phyloP scores from a whole-genome alignment of 2,797 vertebrate genomes.

The Lepilemur septentrionalis region DNA sequence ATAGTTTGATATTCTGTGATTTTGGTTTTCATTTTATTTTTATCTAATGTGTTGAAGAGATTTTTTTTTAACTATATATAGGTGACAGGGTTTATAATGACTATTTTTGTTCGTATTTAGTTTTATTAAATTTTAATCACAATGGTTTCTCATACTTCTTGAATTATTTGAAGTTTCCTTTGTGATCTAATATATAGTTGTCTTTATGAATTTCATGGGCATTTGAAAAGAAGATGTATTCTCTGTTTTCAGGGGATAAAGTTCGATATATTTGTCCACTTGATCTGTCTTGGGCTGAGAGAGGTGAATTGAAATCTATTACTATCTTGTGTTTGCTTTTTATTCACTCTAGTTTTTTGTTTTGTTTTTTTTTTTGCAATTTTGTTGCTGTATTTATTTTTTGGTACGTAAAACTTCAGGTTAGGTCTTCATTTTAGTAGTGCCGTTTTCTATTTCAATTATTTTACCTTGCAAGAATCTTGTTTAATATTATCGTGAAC shows the following conservation, averaged over 20 bases:
- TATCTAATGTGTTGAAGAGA: neutral
- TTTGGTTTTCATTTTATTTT: neutral
- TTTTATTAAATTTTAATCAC: neutral
- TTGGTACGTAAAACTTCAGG: neutral
- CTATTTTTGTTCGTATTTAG: neutral
- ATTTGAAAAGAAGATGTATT: neutral
- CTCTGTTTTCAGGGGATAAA: neutral
- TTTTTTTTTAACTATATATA: neutral
- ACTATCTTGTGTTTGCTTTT: neutral
- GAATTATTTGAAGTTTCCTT: neutral
- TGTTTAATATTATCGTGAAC: neutral
- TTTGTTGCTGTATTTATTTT: neutral
- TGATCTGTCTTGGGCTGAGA: neutral
- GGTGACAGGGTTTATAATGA: neutral
- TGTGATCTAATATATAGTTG: neutral
- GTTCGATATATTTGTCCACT: neutral
- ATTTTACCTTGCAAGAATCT: neutral
- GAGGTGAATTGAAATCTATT: neutral
- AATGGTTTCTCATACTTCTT: neutral
- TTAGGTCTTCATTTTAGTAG: neutral
- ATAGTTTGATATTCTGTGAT: neutral
- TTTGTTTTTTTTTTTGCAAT: neutral
- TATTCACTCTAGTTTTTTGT: neutral
- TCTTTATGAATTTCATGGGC: neutral
- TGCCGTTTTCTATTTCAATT: neutral